Percentiles rank a stretch among this genome's conserved stretches.
Conservation (phyloP, 2,797 vertebrate species). For the Notoglanidium macrostoma region DNA sequence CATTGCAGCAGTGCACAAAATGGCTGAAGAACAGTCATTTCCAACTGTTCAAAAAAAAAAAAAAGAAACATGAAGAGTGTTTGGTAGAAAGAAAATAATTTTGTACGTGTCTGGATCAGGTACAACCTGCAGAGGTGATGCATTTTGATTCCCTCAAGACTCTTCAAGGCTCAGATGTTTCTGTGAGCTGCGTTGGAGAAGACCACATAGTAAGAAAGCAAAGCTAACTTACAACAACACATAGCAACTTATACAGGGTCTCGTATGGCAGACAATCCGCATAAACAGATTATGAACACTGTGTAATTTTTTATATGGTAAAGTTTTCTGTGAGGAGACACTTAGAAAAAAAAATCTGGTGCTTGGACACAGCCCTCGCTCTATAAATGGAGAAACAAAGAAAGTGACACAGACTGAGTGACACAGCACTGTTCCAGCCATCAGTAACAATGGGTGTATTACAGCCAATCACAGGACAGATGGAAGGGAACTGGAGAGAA, state of each 20-base stretch:
- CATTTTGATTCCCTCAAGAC: slow-evolving; percentile 74
- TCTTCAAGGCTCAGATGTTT: slow-evolving; percentile 85
- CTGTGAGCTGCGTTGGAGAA: slow-evolving; percentile 76
- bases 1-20: not conserved
- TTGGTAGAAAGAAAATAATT: not conserved
- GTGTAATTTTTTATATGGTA: not conserved
- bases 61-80: not conserved
- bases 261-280: not conserved
- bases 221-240: too few relatives aligned
- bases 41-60: not conserved
- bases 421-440: too few relatives aligned
- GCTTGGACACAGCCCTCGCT: too few relatives aligned
- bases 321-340: not conserved
- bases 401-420: too few relatives aligned
- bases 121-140: slow-evolving; percentile 74
- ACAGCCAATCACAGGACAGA: too few relatives aligned
- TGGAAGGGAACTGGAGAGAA: too few relatives aligned
- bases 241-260: not conserved
- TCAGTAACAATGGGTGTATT: too few relatives aligned
- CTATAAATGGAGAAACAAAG: too few relatives aligned
- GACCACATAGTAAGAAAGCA: slow-evolving; percentile 68
- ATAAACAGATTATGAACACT: not conserved
- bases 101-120: slow-evolving; percentile 63
- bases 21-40: not conserved
- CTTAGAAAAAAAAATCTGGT: too few relatives aligned